phyloP scores from a whole-genome alignment of 2,797 vertebrate species.

The Megaceryle alcyon region DNA sequence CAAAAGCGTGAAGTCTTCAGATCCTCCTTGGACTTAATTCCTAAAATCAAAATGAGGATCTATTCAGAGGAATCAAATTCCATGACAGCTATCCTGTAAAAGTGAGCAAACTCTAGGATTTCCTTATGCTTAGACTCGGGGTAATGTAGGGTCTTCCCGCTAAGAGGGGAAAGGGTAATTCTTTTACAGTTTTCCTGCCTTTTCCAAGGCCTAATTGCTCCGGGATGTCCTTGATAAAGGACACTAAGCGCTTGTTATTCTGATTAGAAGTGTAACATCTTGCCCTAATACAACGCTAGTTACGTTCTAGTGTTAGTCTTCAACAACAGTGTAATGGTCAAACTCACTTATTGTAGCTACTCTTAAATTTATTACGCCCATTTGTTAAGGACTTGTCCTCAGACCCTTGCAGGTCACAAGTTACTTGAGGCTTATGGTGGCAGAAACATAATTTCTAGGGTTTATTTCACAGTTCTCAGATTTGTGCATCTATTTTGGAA shows the following conservation, averaged over 20 bases:
- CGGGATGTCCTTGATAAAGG: too few species aligned
- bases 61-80: background rate
- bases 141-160: background rate
- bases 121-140: background rate
- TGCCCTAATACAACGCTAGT: too few species aligned
- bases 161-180: too few species aligned
- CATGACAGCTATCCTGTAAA: background rate
- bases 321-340: too few species aligned
- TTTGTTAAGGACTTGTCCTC: background rate
- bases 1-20: background rate
- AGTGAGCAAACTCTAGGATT: background rate
- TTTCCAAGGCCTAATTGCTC: too few species aligned
- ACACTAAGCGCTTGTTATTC: too few species aligned
- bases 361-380: background rate
- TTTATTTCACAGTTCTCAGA: background rate
- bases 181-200: background rate
- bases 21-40: background rate
- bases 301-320: too few species aligned
- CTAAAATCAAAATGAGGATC: background rate
- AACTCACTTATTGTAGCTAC: background rate
- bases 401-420: background rate
- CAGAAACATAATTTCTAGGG: background rate
- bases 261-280: too few species aligned
- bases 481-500: background rate
- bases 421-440: background rate